A percentile compares a stretch with the other conserved stretches of the same genome.
These are phyloP conservation scores for Ochropleura plecta DNA, from an alignment of 2,888 invertebrate genomes.

Conservation along the genomic window DNA sequence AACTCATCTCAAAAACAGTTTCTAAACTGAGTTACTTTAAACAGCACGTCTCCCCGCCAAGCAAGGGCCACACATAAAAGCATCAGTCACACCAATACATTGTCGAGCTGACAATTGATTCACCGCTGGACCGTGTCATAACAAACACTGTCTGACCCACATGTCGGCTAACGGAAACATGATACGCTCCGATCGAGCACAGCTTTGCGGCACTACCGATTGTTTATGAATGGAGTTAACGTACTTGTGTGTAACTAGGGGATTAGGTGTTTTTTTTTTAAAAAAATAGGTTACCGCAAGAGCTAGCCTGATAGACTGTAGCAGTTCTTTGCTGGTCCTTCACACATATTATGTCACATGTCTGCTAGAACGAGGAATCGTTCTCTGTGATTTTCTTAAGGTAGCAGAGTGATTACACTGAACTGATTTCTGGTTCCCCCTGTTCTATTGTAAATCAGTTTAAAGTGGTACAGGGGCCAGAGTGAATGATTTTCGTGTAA, in stretches of 20 bases:
- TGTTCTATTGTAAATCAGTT: no score
- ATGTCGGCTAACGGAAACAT: conserved; percentile 58
- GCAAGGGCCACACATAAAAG: conserved; percentile 27
- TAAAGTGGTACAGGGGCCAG: no score
- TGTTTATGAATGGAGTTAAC: conserved; percentile 33
- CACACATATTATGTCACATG: no score
- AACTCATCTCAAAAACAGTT: background rate
- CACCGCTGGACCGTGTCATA: conserved; percentile 40
- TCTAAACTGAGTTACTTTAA: background rate
- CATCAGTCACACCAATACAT: conserved; percentile 42
- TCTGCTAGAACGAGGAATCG: no score
- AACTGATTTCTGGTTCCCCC: no score
- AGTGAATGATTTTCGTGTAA: no score
- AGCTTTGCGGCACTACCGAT: conserved; percentile 18
- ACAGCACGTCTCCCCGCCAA: background rate
- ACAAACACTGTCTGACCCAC: conserved; percentile 62
- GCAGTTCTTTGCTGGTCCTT: no score
- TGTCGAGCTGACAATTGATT: conserved; percentile 51
- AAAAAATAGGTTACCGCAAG: background rate
- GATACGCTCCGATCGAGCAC: conserved; percentile 12
- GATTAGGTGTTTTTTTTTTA: background rate
- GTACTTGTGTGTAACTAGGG: conserved; percentile 1
- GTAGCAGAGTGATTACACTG: no score
- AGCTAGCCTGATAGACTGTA: background rate
- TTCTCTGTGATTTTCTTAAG: no score